These are phyloP conservation scores for Eptatretus atami DNA, from an alignment of 2,797 vertebrate species.

Conservation along the genomic window DNA sequence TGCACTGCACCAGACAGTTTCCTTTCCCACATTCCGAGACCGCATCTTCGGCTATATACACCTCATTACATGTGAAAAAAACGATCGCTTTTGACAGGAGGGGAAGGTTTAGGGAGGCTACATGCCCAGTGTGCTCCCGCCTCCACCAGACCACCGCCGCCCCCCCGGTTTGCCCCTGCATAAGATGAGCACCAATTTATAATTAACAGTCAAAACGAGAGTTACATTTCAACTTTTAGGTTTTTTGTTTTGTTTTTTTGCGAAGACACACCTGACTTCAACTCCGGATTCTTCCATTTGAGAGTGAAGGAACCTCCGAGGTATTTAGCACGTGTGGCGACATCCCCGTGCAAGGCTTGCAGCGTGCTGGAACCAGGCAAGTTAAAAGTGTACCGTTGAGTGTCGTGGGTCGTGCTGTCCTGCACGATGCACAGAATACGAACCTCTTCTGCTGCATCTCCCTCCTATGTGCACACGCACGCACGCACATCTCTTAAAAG, in stretches of 20 bases:
- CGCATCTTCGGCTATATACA: no score
- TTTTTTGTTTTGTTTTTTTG: no score
- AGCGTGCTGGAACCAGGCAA: constrained; percentile 64
- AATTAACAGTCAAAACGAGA: constrained; percentile 9
- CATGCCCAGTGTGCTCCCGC: no score
- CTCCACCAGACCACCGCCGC: no score
- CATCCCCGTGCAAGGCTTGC: constrained; percentile 42
- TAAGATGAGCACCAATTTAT: constrained; percentile 3
- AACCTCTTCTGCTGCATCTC: constrained; percentile 83
- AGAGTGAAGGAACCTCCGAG: constrained; percentile 52
- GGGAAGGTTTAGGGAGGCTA: no score
- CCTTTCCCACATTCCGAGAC: no score
- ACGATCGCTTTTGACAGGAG: no score
- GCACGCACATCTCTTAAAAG: neutral
- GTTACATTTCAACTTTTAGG: no score
- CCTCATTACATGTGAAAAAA: no score
- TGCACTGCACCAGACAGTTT: no score
- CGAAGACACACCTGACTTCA: constrained; percentile 24
- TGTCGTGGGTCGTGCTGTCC: constrained; percentile 69
- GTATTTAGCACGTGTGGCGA: constrained; percentile 67
- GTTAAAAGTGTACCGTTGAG: constrained; percentile 58
- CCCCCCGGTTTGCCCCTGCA: no score
- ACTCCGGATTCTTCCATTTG: constrained; percentile 31
- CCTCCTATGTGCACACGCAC: constrained; percentile 51
- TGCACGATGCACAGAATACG: constrained; percentile 84